phyloP scores from a whole-genome alignment of 2,113 vertebrate genomes.

The Oreochromis spilurus region DNA sequence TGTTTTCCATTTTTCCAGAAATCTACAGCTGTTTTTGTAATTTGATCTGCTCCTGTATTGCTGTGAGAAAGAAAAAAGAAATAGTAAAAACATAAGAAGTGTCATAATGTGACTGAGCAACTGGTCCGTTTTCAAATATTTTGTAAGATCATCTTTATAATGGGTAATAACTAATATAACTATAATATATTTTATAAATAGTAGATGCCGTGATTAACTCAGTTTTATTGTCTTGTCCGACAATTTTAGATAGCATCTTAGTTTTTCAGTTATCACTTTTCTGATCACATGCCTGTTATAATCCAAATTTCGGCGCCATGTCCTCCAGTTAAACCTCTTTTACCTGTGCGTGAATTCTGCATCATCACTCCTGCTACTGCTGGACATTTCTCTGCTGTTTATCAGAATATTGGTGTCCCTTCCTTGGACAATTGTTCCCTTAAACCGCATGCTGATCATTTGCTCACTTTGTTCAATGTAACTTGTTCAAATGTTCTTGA shows the following conservation, averaged over 20 bases:
- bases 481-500: background rate
- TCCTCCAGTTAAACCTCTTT: background rate
- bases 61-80: conserved; percentile 51
- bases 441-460: fast-evolving
- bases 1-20: conserved; percentile 79
- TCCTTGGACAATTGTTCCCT: background rate
- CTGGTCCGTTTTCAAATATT: background rate
- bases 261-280: background rate
- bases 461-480: background rate
- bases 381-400: background rate
- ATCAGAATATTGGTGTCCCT: background rate
- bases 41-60: conserved; percentile 85
- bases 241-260: background rate
- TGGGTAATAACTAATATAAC: background rate
- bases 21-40: conserved; percentile 77
- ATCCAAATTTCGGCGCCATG: too few species aligned
- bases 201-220: background rate
- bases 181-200: background rate
- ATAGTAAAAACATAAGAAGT: background rate
- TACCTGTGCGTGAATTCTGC: background rate
- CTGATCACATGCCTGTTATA: fast-evolving
- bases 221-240: too few species aligned
- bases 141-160: background rate
- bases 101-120: fast-evolving
- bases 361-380: fast-evolving